Evolutionary conservation across 37 sponge, comb jelly and placozoan species (phyloP).

Genomic region (Diacarnus erythraeanus): DNA sequence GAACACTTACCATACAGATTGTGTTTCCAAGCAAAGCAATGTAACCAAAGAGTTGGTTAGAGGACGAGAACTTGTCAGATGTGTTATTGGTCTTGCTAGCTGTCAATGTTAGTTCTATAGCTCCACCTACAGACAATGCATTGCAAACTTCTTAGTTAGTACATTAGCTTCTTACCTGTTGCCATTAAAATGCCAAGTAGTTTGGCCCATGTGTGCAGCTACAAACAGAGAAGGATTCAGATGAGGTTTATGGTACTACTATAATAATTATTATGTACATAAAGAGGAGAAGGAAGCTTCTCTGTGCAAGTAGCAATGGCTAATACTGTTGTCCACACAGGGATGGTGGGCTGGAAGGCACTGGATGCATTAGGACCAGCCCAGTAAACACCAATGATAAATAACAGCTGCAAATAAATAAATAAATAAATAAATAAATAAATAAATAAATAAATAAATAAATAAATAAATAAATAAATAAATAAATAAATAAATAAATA

Average conservation of each 20-base stretch:
- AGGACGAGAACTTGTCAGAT: background rate
- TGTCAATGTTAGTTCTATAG: conserved; percentile 9
- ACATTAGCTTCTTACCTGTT: background rate
- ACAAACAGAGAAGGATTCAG: background rate
- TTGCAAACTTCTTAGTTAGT: background rate
- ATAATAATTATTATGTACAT: conserved; percentile 3
- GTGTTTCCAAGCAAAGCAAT: background rate
- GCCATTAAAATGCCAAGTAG: conserved; percentile 54
- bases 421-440: background rate
- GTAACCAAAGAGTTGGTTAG: background rate
- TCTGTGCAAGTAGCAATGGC: conserved; percentile 53
- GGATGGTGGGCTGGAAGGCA: conserved; percentile 64
- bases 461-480: background rate
- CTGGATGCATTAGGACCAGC: conserved; percentile 72
- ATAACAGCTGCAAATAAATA: conserved; percentile 56
- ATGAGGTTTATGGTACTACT: background rate
- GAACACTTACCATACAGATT: background rate
- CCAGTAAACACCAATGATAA: conserved; percentile 69
- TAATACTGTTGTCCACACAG: conserved; percentile 60
- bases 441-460: too few species aligned
- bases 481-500: too few species aligned
- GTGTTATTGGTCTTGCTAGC: background rate
- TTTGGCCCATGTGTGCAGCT: conserved; percentile 52
- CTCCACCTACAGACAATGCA: conserved; percentile 16
- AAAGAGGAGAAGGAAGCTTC: conserved; percentile 32